Evolutionary conservation across 2,888 invertebrate species (phyloP).

Genomic region (Mythimna impura): DNA sequence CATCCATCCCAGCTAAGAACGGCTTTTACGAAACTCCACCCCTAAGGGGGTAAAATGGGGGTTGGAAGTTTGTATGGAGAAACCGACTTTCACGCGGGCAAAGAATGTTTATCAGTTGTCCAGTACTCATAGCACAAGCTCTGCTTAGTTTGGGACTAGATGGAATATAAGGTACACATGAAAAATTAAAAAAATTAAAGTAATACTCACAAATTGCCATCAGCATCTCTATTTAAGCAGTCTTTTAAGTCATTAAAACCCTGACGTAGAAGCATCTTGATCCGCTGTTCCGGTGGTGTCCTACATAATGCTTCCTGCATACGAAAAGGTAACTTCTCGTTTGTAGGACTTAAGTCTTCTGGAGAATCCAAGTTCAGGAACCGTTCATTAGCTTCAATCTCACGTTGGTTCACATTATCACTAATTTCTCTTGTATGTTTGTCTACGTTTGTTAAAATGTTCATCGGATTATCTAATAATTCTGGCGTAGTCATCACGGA

Average conservation of each 20-base stretch:
- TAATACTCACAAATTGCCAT: slow-evolving; percentile 82
- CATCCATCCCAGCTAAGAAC: too few species aligned
- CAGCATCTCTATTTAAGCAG: slow-evolving; percentile 75
- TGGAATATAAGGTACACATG: background rate
- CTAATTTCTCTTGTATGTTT: slow-evolving; percentile 56
- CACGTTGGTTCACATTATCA: slow-evolving; percentile 63
- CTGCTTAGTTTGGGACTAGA: too few species aligned
- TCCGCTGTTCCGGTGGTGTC: slow-evolving; percentile 43
- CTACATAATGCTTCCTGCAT: slow-evolving; percentile 25
- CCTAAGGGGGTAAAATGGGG: too few species aligned
- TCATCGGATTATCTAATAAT: slow-evolving; percentile 61
- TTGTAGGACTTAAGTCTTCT: background rate
- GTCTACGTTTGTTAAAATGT: slow-evolving; percentile 56
- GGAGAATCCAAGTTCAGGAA: slow-evolving; percentile 73
- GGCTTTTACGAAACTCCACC: too few species aligned
- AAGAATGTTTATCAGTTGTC: too few species aligned
- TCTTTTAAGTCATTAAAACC: slow-evolving; percentile 75
- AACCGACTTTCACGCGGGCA: too few species aligned
- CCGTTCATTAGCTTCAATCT: slow-evolving; percentile 40
- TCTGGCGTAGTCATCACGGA: slow-evolving; percentile 63
- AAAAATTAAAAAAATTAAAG: background rate
- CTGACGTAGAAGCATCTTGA: slow-evolving; percentile 75
- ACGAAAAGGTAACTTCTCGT: slow-evolving; percentile 12
- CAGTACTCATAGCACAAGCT: too few species aligned
- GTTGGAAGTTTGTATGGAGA: too few species aligned